Evolutionary conservation across 2,888 invertebrate species (phyloP), one percentile per base, ranked within the genome.

Genomic region (Oxyscelio sp.): DNA sequence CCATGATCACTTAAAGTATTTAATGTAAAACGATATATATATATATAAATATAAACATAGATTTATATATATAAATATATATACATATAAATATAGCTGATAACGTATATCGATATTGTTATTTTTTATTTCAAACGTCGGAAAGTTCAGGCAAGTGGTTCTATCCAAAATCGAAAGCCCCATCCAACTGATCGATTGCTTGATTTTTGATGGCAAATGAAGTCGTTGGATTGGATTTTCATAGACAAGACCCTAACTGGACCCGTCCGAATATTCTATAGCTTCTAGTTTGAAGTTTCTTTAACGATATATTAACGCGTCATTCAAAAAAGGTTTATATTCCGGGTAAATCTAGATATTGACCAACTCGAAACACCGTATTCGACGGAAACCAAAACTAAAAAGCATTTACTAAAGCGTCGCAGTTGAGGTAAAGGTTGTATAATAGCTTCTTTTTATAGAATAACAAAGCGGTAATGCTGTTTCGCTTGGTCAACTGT

Each of bases 181-280:
- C 27, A 40, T 43, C 19, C 68, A 56, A 31, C 13, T n/a, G 19
- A 24, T 15, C 2, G 27, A 6, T 5, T 15, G 2, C 22, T 48
- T 40, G 8, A 19, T 61, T 65, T 50, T 45, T 63, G n/a, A 63
- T 6, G 17, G 27, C 31, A 48, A 58, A 58, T 9, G 13, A 45
- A 24, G 38, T 31, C 13, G 45, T 75, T 65, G 50, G 13, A 15
- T 54, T 19, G 66, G 52, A 65, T 24, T 34, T 75, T 66, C 19
- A 21, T 19, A 31, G 22, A 6, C 50, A 17, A 73, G 9, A 74
- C 27, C 52, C 63, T 19, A 56, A 54, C 50, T 68, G 56, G 59
- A 68, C 66, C 56, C 61, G 52, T 73, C 68, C 77, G 71, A 27
- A 71, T 54, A 54, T 38, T 83, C 52, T 83, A 15, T 73, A 78